Base-by-base conservation (phyloP, 2,113 vertebrate genomes). In the Cariama cristata region DNA sequence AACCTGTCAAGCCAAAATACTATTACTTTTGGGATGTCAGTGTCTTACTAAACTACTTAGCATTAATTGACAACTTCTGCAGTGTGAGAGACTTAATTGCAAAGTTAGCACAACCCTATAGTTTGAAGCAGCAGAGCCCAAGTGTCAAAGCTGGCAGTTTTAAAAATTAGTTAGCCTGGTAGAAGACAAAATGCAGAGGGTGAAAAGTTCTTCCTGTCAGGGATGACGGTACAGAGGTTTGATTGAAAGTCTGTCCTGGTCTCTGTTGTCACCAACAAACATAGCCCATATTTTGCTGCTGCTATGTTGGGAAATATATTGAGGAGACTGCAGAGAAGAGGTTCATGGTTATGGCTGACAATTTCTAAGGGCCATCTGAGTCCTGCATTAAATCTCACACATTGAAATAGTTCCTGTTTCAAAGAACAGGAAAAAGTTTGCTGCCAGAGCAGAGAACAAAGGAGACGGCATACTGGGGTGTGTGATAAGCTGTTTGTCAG, bases 1-100 rank as follows among this genome's bases (percentile, higher is more conserved):
- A 97, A 97, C 96, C 69, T 96, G 97, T 97, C 96, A 97, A 97
- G 49, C 89, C 94, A 96, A 97, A 97, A 96, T 85, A 96, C 95
- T 96, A 66, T 88, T 87, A 94, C 97, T 93, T 97, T 97, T 89
- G 93, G 83, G 77, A 95, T 90, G 91, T 95, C 96, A 96, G 45
- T 97, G 73, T 96, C 96, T 95, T 95, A 91, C 96, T 95, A 93
- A 96, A 96, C 87, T 90, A 89, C 84, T 96, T 95, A 74, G 84
- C 93, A 90, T 97, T 97, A 97, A 97, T 96, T 97, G 96, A 96
- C 97, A 96, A 93, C 84, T 87, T 86, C 72, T 73, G n/a, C 69
- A 40, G 49, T 7, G 20, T 91, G 69, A 96, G 80, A 96, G 86
- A 75, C 81, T 96, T 97, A 97, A 97, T 97, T 97, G 89, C 84